Evolutionary conservation across 2,888 invertebrate genomes (phyloP).

Genomic region (Temnothorax rugatulus): DNA sequence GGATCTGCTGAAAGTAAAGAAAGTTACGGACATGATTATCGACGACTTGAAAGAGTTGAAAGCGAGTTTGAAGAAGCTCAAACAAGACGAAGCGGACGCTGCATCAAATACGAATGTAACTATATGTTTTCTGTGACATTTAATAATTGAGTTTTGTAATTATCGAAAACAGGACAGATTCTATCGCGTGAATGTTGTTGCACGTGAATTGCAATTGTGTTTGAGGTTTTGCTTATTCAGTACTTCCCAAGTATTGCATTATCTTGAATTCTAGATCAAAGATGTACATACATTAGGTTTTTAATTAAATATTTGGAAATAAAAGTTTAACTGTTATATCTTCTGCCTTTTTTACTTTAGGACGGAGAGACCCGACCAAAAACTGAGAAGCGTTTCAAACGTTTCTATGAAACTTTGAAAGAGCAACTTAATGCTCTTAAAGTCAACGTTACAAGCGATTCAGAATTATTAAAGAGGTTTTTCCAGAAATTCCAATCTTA

Average conservation of each 20-base stretch:
- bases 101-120: slow-evolving; percentile 71
- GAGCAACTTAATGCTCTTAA: slow-evolving; percentile 89
- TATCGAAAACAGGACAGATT: not conserved
- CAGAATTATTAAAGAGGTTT: slow-evolving; percentile 89
- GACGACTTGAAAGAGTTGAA: slow-evolving; percentile 82
- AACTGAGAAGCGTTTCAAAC: slow-evolving; percentile 43
- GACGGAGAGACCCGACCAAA: slow-evolving; percentile 76
- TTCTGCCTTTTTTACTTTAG: slow-evolving; percentile 73
- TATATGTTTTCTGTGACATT: slow-evolving; percentile 10
- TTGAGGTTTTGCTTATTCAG: not conserved
- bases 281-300: not conserved
- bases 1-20: slow-evolving; percentile 74
- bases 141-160: not conserved
- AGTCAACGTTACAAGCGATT: slow-evolving; percentile 90
- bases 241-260: not conserved
- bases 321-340: not conserved
- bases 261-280: not conserved
- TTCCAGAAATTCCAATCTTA: slow-evolving; percentile 86
- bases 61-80: slow-evolving; percentile 81
- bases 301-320: slow-evolving; percentile 3
- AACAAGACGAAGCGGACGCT: slow-evolving; percentile 73
- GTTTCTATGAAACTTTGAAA: slow-evolving; percentile 89
- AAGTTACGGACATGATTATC: slow-evolving; percentile 72
- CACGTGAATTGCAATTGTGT: not conserved
- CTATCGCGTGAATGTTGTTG: not conserved